Base-by-base conservation (phyloP, 2,113 vertebrate species). In the Dromiciops gliroides region DNA sequence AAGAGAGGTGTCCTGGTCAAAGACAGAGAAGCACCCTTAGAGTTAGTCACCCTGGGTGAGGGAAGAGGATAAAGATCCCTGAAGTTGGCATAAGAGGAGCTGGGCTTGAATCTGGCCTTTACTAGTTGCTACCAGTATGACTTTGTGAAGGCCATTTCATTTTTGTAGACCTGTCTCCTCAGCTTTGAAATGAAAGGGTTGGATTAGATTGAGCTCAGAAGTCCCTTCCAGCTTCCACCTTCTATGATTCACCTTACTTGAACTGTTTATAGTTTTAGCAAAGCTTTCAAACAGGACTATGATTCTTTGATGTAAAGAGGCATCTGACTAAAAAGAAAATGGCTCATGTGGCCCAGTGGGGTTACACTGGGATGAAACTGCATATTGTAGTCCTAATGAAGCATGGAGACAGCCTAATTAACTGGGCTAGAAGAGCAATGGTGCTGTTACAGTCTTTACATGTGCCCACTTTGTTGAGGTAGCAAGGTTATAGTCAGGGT, bases 321-420 rank as follows among this genome's bases (percentile, higher is more conserved):
- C 92, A 60, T 97, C 97, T 98, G 91, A 94, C 96, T 96, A 95
- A 97, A 51, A 96, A 92, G 90, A 44, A 98, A 98, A 97, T 94
- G 94, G 92, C 50, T 97, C 91, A 92, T 44, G 48, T 92, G 93
- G 97, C 96, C 96, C 97, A 97, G 89, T 0, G 96, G 96, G 75
- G 96, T 93, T 98, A 97, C 97, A 96, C 97, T 96, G 94, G 96
- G 94, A 98, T 95, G 95, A 96, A 97, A 83, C n/a, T 97, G 83
- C 97, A 96, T 96, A 98, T 98, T 97, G 96, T 94, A 96, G 96
- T 96, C 94, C 96, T 98, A 98, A 98, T 97, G 98, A 98, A 98
- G 97, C 97, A 92, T 98, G 96, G 97, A 96, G 97, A 97, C 96
- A 97, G 96, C 93, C 97, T 96, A 98, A 98, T 98, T 98, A 98